These are phyloP conservation scores for Cossypha niveicapilla DNA, from an alignment of 2,797 vertebrate genomes.

Conservation along the genomic window DNA sequence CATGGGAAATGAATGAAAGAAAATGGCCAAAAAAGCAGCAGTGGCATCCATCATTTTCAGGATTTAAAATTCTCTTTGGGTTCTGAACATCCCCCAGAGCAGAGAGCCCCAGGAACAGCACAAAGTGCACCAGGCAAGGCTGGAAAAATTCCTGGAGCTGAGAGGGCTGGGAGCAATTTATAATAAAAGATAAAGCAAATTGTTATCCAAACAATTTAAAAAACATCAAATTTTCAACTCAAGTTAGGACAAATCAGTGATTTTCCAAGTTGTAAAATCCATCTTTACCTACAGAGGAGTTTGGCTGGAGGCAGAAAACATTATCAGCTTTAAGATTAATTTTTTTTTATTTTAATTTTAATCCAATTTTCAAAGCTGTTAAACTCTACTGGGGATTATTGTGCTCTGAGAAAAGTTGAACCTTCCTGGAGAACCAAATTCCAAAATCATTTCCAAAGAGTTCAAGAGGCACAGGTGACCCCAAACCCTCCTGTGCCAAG, in stretches of 20 bases:
- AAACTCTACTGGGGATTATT: neutral
- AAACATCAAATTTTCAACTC: neutral
- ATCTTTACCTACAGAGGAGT: neutral
- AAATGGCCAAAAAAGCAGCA: neutral
- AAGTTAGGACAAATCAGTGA: neutral
- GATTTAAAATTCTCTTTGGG: neutral
- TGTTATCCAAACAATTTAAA: constrained; percentile 1
- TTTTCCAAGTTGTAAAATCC: neutral
- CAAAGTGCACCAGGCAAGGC: neutral
- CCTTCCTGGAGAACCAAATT: neutral
- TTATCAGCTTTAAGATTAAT: neutral
- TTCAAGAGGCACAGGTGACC: neutral
- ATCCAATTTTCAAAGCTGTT: neutral
- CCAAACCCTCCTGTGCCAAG: neutral
- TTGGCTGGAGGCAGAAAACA: neutral
- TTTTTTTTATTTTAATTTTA: neutral
- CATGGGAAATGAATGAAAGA: fast-evolving
- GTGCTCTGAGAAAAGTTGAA: neutral
- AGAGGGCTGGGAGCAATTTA: neutral
- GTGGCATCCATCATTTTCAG: neutral
- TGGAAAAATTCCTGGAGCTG: neutral
- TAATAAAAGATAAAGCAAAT: neutral
- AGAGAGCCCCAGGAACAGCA: neutral
- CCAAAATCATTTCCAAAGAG: neutral
- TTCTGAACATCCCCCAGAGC: neutral